Base-by-base conservation (phyloP, 2,888 invertebrate species). In the Caenorhabditis panamensis region DNA sequence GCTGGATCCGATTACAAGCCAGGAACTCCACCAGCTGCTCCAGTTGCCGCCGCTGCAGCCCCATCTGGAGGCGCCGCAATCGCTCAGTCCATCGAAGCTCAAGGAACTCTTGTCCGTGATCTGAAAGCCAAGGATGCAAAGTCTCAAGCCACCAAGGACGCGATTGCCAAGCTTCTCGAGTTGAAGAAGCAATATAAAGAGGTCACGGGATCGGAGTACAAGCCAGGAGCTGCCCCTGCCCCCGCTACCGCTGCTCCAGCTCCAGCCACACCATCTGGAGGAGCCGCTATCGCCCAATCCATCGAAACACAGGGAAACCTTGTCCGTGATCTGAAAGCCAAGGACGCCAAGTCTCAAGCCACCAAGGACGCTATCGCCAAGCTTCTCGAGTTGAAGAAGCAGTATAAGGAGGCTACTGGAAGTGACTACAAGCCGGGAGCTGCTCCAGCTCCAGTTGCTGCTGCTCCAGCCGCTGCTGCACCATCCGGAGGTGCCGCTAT, bases 141-240 rank as follows among this genome's bases (percentile, higher is more conserved):
- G 5, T 92, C 92, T 91, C 79, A 84, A 54, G 92, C 72, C 9
- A 88, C 94, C 31, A 93, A 94, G 51, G 91, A 91, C 24, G 94
- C 93, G 83, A 94, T 94, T 1, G 92, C 94, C 86, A 88, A 87
- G 41, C 91, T 96, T 0, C 91, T 95, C 18, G 93, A 93, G 16
- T 91, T 96, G 0, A 96, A 96, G 91, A 92, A 93, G 0, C 93
- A 95, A 81, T 96, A 94, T 92, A 96, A 96, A 91, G 82, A 69
- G 18, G 89, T 92, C 41, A 94, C 94, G 6, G 95, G 94, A 0
- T 24, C 58, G 0, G 87, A 88, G n/a, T 80, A 86, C 64, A 86
- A 86, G 69, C 86, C 88, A 4, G 83, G 82, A 24, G 16, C 77
- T 13, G 31, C 72, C 41, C 28, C 71, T 78, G 47, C 64, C 18